These are phyloP conservation scores for Hippocampus abdominalis DNA, from an alignment of 2,113 vertebrate genomes.

Conservation along the genomic window DNA sequence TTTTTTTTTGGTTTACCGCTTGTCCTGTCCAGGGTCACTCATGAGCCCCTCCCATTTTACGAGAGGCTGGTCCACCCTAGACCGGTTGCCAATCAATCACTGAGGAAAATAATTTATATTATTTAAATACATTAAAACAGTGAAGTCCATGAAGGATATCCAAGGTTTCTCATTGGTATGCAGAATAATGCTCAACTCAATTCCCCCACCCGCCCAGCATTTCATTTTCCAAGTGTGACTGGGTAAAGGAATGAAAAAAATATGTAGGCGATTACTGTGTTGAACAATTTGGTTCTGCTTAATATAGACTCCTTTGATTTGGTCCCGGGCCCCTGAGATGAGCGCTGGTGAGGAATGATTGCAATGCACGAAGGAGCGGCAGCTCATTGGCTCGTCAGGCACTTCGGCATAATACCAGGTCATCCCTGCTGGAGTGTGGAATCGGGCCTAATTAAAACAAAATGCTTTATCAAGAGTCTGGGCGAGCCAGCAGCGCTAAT, in stretches of 20 bases:
- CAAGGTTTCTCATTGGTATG: conserved; percentile 62
- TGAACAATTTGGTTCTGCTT: conserved; percentile 71
- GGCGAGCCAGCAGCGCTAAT: conserved; percentile 36
- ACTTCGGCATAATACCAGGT: conserved; percentile 63
- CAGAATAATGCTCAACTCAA: conserved; percentile 59
- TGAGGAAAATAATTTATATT: not conserved
- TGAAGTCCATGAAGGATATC: conserved; percentile 23
- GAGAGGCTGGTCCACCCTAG: not conserved
- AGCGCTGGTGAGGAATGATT: conserved; percentile 53
- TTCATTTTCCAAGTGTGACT: conserved; percentile 60
- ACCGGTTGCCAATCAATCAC: not conserved
- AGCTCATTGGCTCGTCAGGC: conserved; percentile 35
- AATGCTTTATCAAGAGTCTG: conserved; percentile 67
- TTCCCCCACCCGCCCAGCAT: conserved; percentile 30
- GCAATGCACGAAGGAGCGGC: conserved; percentile 50
- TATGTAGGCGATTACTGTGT: conserved; percentile 65
- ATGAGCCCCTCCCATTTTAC: not conserved
- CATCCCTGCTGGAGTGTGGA: conserved; percentile 66
- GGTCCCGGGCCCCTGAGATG: conserved; percentile 49
- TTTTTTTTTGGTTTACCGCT: not conserved
- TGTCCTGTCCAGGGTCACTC: not conserved
- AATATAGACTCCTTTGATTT: conserved; percentile 68
- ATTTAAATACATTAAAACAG: not conserved
- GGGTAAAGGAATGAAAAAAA: conserved; percentile 55
- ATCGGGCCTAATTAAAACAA: conserved; percentile 75